phyloP scores from a whole-genome alignment of 2,888 invertebrate genomes.

The Himalopsyche kuldschensis region DNA sequence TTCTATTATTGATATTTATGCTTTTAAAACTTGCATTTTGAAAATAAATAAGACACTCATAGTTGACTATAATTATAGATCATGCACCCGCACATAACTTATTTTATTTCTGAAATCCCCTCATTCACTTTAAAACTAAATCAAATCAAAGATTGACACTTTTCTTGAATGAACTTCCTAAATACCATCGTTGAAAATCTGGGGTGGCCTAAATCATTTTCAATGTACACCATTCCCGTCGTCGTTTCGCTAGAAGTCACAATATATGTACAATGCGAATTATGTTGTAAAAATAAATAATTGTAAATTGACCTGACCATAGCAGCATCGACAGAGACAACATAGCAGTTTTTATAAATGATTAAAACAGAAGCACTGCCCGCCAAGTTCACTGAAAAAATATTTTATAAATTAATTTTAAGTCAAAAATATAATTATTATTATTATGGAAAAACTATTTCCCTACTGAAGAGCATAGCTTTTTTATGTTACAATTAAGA shows the following conservation, averaged over 20 bases:
- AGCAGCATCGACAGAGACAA: not conserved
- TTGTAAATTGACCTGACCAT: not conserved
- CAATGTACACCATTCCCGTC: not conserved
- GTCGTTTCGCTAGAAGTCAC: not conserved
- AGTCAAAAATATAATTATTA: slow-evolving; percentile 1
- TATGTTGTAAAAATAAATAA: not conserved
- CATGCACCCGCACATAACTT: not conserved
- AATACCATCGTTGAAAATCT: not conserved
- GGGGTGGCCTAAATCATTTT: not conserved
- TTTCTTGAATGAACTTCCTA: not conserved
- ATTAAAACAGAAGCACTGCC: not conserved
- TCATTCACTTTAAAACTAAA: no score
- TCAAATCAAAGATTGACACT: no score
- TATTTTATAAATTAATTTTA: slow-evolving; percentile 6
- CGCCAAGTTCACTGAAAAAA: not conserved
- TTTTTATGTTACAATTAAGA: slow-evolving; percentile 18
- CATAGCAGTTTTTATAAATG: not conserved
- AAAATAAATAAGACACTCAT: not conserved
- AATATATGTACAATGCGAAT: not conserved
- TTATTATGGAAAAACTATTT: not conserved
- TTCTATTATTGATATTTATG: not conserved
- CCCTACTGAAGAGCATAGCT: slow-evolving; percentile 23
- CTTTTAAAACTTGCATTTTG: not conserved
- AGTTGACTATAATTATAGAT: not conserved
- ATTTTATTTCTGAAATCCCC: not conserved